Conservation (phyloP, 2,113 vertebrate species). For the Scartelaos histophorus region DNA sequence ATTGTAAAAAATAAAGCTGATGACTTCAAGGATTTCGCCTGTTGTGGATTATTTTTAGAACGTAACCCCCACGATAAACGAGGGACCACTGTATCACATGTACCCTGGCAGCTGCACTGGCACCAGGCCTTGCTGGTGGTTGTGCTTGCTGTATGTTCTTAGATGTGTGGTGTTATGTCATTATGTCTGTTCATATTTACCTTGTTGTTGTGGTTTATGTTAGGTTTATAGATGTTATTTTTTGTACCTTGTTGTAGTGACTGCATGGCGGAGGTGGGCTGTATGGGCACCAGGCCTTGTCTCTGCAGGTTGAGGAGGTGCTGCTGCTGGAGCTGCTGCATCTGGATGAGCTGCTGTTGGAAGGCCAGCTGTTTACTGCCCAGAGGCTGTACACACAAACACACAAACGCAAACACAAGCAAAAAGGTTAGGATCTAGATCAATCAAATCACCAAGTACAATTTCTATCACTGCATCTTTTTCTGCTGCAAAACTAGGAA, state of each 20-base stretch:
- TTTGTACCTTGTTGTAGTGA: conserved; percentile 97
- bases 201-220: neutral
- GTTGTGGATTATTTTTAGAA: too few relatives aligned
- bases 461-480: too few relatives aligned
- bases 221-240: conserved; percentile 64
- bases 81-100: too few relatives aligned
- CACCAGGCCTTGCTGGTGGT: conserved; percentile 88
- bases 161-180: too few relatives aligned
- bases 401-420: neutral
- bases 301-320: conserved; percentile 98
- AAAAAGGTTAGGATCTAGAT: neutral
- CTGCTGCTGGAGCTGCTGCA: conserved; percentile 99
- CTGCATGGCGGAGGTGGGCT: conserved; percentile 90
- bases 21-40: too few relatives aligned
- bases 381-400: conserved; percentile 78
- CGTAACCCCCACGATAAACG: too few relatives aligned
- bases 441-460: neutral
- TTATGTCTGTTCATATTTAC: neutral
- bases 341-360: conserved; percentile 99
- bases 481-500: too few relatives aligned
- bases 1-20: too few relatives aligned
- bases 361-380: conserved; percentile 98
- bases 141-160: too few relatives aligned
- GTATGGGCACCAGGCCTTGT: conserved; percentile 93
- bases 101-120: conserved; percentile 89